Conservation (phyloP, 2,113 vertebrate species). For the Pseudolaguvia tuberculata region DNA sequence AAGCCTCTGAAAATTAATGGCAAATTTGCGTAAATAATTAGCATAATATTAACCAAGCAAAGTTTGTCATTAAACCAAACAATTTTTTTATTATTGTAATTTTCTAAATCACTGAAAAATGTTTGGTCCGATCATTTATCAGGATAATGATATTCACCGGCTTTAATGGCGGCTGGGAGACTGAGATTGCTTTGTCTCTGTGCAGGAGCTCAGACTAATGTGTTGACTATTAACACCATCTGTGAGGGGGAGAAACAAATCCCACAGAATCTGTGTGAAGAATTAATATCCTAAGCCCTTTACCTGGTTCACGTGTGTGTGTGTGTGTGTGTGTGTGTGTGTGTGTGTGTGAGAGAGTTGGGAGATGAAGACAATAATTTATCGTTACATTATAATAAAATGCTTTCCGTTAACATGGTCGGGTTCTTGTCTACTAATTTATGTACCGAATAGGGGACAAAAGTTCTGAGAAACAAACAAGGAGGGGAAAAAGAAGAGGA, state of each 20-base stretch:
- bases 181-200: not conserved
- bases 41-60: too few species aligned
- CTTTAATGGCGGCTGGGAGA: not conserved
- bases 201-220: slow-evolving; percentile 14
- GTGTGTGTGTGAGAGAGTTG: not conserved
- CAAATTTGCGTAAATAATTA: too few species aligned
- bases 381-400: not conserved
- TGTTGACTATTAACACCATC: slow-evolving; percentile 11
- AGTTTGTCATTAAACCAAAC: too few species aligned
- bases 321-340: not conserved
- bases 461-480: not conserved
- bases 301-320: not conserved
- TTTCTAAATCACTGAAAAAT: not conserved
- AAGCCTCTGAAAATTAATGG: too few species aligned
- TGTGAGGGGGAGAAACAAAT: not conserved
- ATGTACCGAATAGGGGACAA: not conserved
- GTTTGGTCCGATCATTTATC: not conserved
- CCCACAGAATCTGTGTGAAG: slow-evolving; percentile 9
- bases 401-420: not conserved
- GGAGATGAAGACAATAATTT: not conserved
- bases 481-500: not conserved
- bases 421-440: not conserved
- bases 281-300: slow-evolving; percentile 26
- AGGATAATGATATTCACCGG: not conserved
- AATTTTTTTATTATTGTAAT: not conserved